A percentile compares a stretch with the other conserved stretches of the same genome.
phyloP scores from a whole-genome alignment of 2,797 vertebrate species.

The Etheostoma nigrum region DNA sequence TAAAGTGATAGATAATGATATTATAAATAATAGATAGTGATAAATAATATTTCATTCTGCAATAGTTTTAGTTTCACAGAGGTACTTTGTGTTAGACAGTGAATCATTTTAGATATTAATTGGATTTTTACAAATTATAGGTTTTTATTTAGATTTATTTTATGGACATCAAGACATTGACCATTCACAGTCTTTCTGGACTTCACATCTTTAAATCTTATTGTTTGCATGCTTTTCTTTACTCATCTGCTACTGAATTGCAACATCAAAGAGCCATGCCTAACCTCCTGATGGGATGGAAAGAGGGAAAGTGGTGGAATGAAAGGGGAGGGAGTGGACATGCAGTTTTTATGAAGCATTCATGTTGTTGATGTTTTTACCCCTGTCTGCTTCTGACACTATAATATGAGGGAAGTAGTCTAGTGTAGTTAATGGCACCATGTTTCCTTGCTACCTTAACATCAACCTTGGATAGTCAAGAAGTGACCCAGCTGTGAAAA shows the following conservation, averaged over 20 bases:
- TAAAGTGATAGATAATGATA: background rate
- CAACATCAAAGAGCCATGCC: conserved; percentile 44
- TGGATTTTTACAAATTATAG: background rate
- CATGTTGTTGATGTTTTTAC: conserved; percentile 53
- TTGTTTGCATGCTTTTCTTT: conserved; percentile 20
- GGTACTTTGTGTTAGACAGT: background rate
- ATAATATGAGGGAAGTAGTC: conserved; percentile 33
- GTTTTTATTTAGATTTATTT: background rate
- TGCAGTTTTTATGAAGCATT: conserved; percentile 75
- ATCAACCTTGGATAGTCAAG: conserved; percentile 1
- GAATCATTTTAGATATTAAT: background rate
- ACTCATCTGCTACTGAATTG: conserved; percentile 36
- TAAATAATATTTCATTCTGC: background rate
- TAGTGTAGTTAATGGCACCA: background rate
- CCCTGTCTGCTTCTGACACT: conserved; percentile 36
- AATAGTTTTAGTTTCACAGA: background rate
- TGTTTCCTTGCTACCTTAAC: conserved; percentile 12
- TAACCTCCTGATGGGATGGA: conserved; percentile 28
- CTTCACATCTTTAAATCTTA: background rate
- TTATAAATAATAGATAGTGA: no score
- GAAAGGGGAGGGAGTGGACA: conserved; percentile 41
- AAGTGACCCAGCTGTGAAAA: conserved; percentile 11
- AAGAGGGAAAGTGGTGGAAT: conserved; percentile 43
- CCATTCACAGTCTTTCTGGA: background rate
- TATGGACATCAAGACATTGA: background rate